Evolutionary conservation across 2,888 invertebrate species (phyloP).

Genomic region (Aleiodes testaceus): DNA sequence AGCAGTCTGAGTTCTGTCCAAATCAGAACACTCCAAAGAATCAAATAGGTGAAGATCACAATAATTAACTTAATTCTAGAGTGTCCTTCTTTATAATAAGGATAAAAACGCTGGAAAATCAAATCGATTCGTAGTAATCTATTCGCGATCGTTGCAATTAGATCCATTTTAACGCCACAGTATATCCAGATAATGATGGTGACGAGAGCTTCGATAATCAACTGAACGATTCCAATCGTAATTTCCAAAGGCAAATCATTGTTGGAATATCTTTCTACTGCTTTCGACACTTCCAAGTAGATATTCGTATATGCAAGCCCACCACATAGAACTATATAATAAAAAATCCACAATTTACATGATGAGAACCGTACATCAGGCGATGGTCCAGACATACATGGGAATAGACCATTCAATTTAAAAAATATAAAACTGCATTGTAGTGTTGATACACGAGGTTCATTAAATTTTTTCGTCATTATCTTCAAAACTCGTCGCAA

Average conservation of each 20-base stretch:
- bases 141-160: neutral
- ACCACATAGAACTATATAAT: neutral
- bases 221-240: no score
- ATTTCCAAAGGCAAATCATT: no score
- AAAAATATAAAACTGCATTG: neutral
- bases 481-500: no score
- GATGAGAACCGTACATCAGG: neutral
- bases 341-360: neutral
- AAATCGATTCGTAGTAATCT: neutral
- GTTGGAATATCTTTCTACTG: neutral
- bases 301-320: neutral
- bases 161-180: no score
- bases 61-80: no score
- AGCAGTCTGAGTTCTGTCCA: neutral
- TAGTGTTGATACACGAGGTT: neutral
- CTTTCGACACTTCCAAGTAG: neutral
- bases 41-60: neutral
- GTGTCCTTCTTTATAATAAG: no score
- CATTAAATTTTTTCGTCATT: no score
- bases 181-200: neutral
- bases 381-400: neutral
- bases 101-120: neutral
- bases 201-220: neutral
- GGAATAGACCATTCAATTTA: conserved; percentile 7
- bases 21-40: neutral